phyloP scores from a whole-genome alignment of 1,140 invertebrate species.

The Paracyclopina nana region DNA sequence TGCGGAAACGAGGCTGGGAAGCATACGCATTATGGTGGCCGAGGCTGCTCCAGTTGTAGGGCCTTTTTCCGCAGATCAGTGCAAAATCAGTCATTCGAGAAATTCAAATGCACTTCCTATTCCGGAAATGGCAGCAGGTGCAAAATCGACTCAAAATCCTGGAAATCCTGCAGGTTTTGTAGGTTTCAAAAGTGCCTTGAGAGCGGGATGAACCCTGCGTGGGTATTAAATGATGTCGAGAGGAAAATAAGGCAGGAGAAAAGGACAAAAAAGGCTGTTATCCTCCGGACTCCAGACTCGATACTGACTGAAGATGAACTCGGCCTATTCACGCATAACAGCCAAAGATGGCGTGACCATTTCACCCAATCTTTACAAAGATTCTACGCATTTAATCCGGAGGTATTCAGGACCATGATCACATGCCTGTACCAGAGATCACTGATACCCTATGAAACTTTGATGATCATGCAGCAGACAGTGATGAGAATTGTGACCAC shows the following conservation, averaged over 20 bases:
- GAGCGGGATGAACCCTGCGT: constrained; percentile 28
- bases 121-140: constrained; percentile 20
- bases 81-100: constrained; percentile 23
- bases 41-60: constrained; percentile 27
- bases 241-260: constrained; percentile 11
- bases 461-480: too few species aligned
- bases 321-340: too few species aligned
- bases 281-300: too few species aligned
- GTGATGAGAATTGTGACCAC: too few species aligned
- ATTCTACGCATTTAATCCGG: too few species aligned
- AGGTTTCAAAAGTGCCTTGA: constrained; percentile 26
- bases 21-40: constrained; percentile 28
- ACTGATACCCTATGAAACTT: too few species aligned
- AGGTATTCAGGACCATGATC: too few species aligned
- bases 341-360: too few species aligned
- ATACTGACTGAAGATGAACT: too few species aligned
- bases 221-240: constrained; percentile 29
- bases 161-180: constrained; percentile 26
- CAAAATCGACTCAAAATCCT: constrained; percentile 23
- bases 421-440: too few species aligned
- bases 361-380: too few species aligned
- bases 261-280: too few species aligned
- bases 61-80: constrained; percentile 28
- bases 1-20: constrained; percentile 20
- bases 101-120: constrained; percentile 23